phyloP scores from a whole-genome alignment of 2,113 vertebrate species.

The Alouatta palliata region DNA sequence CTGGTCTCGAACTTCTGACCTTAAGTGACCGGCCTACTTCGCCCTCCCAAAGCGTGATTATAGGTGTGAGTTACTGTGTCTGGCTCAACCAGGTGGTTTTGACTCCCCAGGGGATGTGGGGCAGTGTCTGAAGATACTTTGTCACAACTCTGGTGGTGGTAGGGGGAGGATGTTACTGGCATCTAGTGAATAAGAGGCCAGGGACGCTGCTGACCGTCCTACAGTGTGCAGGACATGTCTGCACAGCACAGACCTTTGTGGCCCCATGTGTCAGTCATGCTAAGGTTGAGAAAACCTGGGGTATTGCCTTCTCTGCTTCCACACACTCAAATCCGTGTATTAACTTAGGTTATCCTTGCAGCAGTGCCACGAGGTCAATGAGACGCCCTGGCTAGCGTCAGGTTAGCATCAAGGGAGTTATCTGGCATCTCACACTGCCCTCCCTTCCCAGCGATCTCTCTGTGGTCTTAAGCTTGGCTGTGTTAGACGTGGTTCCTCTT shows the following conservation, averaged over 20 bases:
- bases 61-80: not conserved
- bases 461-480: not conserved
- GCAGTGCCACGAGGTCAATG: not conserved
- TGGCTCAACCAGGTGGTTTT: not conserved
- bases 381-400: not conserved
- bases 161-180: not conserved
- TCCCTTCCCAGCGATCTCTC: not conserved
- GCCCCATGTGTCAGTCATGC: accelerated
- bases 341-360: accelerated
- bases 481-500: not conserved
- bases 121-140: not conserved
- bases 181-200: not conserved
- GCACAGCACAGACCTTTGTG: accelerated
- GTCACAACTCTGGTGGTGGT: not conserved
- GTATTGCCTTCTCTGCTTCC: accelerated
- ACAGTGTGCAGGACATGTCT: accelerated
- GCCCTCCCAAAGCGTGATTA: not conserved
- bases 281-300: not conserved
- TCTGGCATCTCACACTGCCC: not conserved
- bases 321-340: not conserved
- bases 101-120: not conserved
- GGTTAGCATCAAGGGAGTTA: accelerated
- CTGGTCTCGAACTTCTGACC: not conserved
- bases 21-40: not conserved
- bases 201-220: accelerated